Conservation (phyloP, 2,888 invertebrate genomes). For the Amphipoea oculea region DNA sequence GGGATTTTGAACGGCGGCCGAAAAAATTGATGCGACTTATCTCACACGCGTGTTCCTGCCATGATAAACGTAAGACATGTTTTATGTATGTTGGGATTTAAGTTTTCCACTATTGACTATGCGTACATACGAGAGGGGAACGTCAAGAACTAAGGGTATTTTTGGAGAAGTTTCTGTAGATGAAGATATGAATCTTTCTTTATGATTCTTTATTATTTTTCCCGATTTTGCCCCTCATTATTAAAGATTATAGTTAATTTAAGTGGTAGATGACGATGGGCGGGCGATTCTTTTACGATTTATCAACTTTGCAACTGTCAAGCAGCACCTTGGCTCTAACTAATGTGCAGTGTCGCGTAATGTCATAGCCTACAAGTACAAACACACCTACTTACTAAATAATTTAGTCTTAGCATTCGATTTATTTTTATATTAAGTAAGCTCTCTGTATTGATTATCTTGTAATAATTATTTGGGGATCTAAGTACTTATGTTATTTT, state of each 20-base stretch:
- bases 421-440: not conserved
- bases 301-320: not conserved
- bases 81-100: constrained; percentile 80
- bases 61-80: constrained; percentile 80
- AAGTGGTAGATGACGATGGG: not conserved
- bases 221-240: constrained; percentile 27
- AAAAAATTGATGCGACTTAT: constrained; percentile 89
- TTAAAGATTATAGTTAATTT: constrained; percentile 34
- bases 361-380: no score
- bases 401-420: not conserved
- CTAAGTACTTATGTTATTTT: not conserved
- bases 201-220: constrained; percentile 29
- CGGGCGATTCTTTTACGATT: not conserved
- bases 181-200: constrained; percentile 39
- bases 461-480: not conserved
- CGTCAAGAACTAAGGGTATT: constrained; percentile 15
- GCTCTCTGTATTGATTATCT: not conserved
- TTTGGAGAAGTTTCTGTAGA: constrained; percentile 28
- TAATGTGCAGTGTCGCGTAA: not conserved
- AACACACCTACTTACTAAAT: not conserved
- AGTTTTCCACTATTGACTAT: constrained; percentile 61
- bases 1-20: constrained; percentile 85
- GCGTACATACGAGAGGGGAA: constrained; percentile 41
- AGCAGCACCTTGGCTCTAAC: not conserved
- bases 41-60: constrained; percentile 79